Evolutionary conservation across 2,888 invertebrate species (phyloP).

Genomic region (Phalera bucephala): DNA sequence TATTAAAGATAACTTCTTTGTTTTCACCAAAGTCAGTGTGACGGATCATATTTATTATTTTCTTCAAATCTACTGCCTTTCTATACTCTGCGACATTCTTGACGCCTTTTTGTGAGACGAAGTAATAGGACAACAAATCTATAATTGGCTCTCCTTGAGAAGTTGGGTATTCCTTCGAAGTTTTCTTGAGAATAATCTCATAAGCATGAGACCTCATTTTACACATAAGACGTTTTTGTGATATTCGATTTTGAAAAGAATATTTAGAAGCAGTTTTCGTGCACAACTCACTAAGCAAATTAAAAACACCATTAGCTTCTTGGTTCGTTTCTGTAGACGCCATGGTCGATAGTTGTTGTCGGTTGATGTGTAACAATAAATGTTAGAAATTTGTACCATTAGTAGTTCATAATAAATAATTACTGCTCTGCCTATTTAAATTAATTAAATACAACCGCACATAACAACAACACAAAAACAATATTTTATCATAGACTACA

Average conservation of each 20-base stretch:
- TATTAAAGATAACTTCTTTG: conserved; percentile 48
- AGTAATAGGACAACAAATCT: conserved; percentile 63
- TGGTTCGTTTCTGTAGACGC: conserved; percentile 13
- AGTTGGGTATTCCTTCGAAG: conserved; percentile 40
- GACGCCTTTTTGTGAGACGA: conserved; percentile 53
- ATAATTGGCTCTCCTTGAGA: conserved; percentile 53
- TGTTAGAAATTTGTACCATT: not conserved
- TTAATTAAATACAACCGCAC: no score
- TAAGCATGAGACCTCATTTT: conserved; percentile 69
- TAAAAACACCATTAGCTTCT: conserved; percentile 59
- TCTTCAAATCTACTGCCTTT: conserved; percentile 57
- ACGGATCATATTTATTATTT: conserved; percentile 49
- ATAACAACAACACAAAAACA: no score
- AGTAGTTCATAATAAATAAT: no score
- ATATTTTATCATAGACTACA: no score
- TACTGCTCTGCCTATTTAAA: no score
- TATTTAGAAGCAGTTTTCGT: conserved; percentile 59
- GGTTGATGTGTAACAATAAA: not conserved
- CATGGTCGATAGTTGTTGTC: not conserved
- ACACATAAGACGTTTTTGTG: conserved; percentile 49
- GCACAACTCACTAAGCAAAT: conserved; percentile 65
- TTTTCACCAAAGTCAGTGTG: conserved; percentile 50
- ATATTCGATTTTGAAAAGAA: conserved; percentile 47
- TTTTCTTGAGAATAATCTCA: conserved; percentile 70
- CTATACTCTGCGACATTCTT: conserved; percentile 67